These are phyloP conservation scores for Podarcis siculus DNA, from an alignment of 2,797 vertebrate genomes.

Conservation along the genomic window DNA sequence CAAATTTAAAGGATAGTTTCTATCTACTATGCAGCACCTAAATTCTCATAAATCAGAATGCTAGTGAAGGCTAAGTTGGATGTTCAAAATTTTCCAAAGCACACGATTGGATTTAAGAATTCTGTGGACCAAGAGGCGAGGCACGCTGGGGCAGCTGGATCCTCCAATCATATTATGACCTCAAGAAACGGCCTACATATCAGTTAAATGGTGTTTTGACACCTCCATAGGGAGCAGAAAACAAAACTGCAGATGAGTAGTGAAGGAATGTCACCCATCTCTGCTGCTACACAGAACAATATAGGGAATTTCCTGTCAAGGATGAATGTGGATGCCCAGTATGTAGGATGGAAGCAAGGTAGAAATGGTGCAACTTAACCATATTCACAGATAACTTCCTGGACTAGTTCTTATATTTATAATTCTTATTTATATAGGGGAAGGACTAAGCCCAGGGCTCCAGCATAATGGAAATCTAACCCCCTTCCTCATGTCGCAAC, in stretches of 20 bases:
- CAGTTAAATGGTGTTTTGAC: neutral
- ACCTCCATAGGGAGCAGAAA: neutral
- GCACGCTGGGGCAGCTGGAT: neutral
- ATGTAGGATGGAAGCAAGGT: neutral
- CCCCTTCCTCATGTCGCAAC: no score
- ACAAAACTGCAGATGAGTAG: neutral
- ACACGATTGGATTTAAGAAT: neutral
- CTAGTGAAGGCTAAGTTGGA: neutral
- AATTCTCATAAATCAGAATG: neutral
- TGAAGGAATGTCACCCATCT: neutral
- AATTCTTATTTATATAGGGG: no score
- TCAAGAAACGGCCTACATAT: no score
- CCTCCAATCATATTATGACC: neutral
- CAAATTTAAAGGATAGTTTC: neutral
- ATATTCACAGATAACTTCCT: neutral
- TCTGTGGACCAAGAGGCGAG: neutral
- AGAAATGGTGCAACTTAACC: neutral
- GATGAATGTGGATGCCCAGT: neutral
- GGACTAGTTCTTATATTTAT: no score
- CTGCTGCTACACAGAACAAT: neutral
- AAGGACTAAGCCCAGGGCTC: no score
- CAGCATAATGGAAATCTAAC: no score
- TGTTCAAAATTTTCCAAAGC: neutral
- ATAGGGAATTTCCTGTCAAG: neutral
- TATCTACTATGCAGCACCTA: neutral